Evolutionary conservation across 1,140 invertebrate species (phyloP).

Genomic region (Papilio dardanus): DNA sequence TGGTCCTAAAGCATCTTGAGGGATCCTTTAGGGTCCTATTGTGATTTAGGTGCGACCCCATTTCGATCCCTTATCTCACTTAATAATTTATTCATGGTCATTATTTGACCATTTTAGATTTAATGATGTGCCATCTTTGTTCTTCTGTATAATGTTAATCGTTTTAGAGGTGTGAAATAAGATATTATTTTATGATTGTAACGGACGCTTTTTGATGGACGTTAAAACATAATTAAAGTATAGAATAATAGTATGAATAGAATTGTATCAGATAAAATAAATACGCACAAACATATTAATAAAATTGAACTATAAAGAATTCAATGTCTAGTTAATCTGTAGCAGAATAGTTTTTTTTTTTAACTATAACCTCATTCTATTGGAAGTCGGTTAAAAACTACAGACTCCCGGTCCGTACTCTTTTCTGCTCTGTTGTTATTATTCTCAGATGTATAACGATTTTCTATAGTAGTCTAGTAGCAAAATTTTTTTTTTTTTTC

Average conservation of each 20-base stretch:
- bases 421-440: too few species aligned
- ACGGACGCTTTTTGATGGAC: conserved; percentile 58
- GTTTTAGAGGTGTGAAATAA: conserved; percentile 75
- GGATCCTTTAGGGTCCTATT: conserved; percentile 69
- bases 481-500: too few species aligned
- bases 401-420: too few species aligned
- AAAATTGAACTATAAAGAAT: too few species aligned
- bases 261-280: conserved; percentile 28
- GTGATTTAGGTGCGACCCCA: conserved; percentile 68
- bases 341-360: too few species aligned
- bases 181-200: conserved; percentile 57
- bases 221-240: conserved; percentile 12
- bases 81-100: conserved; percentile 81
- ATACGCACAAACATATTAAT: too few species aligned
- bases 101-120: conserved; percentile 79
- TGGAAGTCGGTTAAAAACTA: too few species aligned
- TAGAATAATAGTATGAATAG: background rate
- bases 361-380: too few species aligned
- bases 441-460: too few species aligned
- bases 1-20: conserved; percentile 58
- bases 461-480: too few species aligned
- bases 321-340: too few species aligned
- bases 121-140: conserved; percentile 79
- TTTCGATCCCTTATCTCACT: conserved; percentile 69
- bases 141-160: conserved; percentile 69